These are phyloP conservation scores for Campaea margaritaria DNA, from an alignment of 2,888 invertebrate genomes.

Conservation along the genomic window DNA sequence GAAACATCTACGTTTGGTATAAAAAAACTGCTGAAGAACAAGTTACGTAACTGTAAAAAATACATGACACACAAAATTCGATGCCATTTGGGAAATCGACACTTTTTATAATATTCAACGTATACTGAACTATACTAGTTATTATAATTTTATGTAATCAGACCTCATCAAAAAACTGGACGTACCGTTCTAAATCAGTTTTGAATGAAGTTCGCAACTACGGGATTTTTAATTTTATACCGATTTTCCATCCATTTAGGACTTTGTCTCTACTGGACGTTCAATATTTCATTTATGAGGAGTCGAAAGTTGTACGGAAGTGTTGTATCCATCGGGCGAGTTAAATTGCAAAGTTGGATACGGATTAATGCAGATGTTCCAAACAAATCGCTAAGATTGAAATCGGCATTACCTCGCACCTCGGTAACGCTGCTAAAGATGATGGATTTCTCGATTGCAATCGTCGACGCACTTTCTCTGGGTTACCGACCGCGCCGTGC, in stretches of 20 bases:
- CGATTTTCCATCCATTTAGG: background rate
- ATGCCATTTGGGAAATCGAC: too few species aligned
- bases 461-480: constrained; percentile 72
- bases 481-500: constrained; percentile 44
- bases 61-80: too few species aligned
- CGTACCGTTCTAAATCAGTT: constrained; percentile 1
- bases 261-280: background rate
- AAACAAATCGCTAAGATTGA: constrained; percentile 54
- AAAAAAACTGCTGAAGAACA: background rate
- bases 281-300: background rate
- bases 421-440: constrained; percentile 50
- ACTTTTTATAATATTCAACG: too few species aligned
- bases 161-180: constrained; percentile 6
- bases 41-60: background rate
- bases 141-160: constrained; percentile 12
- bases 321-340: constrained; percentile 22
- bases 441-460: constrained; percentile 68
- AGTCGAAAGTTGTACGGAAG: constrained; percentile 29
- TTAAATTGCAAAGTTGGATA: constrained; percentile 40
- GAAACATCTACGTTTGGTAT: background rate
- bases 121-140: background rate
- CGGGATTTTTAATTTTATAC: background rate
- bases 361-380: constrained; percentile 44
- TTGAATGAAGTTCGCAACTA: background rate
- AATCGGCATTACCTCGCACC: constrained; percentile 60